These are phyloP conservation scores for Prolemur simus DNA, from an alignment of 2,113 vertebrate species.

Conservation along the genomic window DNA sequence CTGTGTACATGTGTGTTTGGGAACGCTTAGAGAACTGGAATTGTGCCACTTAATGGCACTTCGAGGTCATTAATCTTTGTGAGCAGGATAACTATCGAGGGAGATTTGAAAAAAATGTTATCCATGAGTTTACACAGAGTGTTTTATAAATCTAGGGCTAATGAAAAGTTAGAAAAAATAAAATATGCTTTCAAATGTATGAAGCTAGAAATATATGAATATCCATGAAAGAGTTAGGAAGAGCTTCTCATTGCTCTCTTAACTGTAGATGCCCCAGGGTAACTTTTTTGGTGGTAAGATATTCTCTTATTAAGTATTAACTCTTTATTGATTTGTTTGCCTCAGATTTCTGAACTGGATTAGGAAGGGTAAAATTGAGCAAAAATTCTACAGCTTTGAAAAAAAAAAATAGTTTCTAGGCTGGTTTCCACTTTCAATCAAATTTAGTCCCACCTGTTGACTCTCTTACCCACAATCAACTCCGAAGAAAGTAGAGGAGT, in stretches of 20 bases:
- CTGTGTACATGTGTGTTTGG: background rate
- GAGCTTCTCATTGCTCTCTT: background rate
- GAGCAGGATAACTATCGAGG: background rate
- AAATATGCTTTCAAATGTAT: background rate
- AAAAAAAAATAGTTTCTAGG: background rate
- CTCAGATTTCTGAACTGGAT: background rate
- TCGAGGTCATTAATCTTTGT: background rate
- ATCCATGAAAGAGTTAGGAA: background rate
- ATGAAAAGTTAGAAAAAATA: background rate
- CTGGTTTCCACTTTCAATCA: background rate
- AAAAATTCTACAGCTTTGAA: background rate
- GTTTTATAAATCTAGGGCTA: background rate
- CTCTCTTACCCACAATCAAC: background rate
- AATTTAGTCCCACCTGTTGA: background rate
- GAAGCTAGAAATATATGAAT: background rate
- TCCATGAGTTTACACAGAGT: background rate
- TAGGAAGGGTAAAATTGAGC: conserved; percentile 2
- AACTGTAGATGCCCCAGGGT: background rate
- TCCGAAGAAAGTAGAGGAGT: background rate
- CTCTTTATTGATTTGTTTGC: background rate
- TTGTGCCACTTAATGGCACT: background rate
- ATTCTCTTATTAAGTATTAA: background rate
- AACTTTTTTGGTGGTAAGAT: background rate
- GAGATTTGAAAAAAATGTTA: background rate
- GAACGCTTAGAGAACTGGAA: background rate